Conservation (phyloP, 2,113 vertebrate genomes). For the Microcebus tavaratra region DNA sequence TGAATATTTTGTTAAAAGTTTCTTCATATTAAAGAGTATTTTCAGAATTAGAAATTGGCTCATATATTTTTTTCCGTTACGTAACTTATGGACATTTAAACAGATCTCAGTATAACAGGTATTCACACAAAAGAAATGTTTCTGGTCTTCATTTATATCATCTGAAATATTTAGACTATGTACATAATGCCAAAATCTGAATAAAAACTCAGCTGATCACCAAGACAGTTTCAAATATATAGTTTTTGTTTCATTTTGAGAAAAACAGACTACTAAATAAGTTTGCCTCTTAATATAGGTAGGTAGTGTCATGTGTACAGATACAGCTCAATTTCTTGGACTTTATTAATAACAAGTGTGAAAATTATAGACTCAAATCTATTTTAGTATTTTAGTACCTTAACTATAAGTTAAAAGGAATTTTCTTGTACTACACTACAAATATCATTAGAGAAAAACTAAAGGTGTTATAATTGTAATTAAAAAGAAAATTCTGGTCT, state of each 20-base stretch:
- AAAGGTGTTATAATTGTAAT: background rate
- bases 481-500: slow-evolving; percentile 28
- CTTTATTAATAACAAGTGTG: slow-evolving; percentile 23
- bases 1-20: slow-evolving; percentile 31
- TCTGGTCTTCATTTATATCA: slow-evolving; percentile 26
- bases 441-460: slow-evolving; percentile 32
- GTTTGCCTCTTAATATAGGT: slow-evolving; percentile 40
- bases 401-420: slow-evolving; percentile 26
- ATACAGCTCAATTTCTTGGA: slow-evolving; percentile 18
- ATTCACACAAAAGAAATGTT: slow-evolving; percentile 5
- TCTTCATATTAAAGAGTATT: slow-evolving; percentile 17
- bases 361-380: slow-evolving; percentile 11
- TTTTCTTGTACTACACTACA: background rate
- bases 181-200: slow-evolving; percentile 30
- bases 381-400: slow-evolving; percentile 39
- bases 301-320: background rate
- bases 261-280: background rate
- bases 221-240: background rate
- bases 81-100: slow-evolving; percentile 23
- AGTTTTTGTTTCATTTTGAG: background rate
- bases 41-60: slow-evolving; percentile 9
- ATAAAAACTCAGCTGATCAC: slow-evolving; percentile 22
- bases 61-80: background rate
- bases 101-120: slow-evolving; percentile 8
- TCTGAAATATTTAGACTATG: slow-evolving; percentile 17